Conservation (phyloP, 2,888 invertebrate species). For the Caenorhabditis wallacei region DNA sequence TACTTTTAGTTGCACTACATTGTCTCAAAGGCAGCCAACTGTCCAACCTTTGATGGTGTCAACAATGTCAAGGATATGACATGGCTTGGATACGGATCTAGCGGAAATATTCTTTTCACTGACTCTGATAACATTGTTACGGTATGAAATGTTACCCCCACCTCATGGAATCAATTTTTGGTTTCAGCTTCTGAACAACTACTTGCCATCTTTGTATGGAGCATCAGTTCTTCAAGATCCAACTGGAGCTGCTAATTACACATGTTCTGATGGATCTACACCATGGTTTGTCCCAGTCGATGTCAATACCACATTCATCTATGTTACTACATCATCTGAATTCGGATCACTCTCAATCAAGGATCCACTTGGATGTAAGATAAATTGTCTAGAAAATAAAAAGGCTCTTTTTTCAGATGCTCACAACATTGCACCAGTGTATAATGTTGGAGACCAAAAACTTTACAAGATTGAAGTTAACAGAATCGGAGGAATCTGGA, state of each 20-base stretch:
- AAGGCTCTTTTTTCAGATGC: slow-evolving; percentile 13
- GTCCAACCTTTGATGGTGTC: slow-evolving; percentile 57
- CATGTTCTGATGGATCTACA: slow-evolving; percentile 57
- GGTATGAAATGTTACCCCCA: slow-evolving; percentile 12
- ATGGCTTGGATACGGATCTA: slow-evolving; percentile 68
- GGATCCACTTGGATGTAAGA: slow-evolving; percentile 63
- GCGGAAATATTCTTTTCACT: slow-evolving; percentile 70
- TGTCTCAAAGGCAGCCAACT: slow-evolving; percentile 56
- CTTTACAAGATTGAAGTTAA: slow-evolving; percentile 67
- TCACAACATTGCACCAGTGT: slow-evolving; percentile 42
- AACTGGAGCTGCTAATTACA: slow-evolving; percentile 62
- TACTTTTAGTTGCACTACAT: slow-evolving; percentile 67
- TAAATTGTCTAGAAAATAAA: too few species aligned
- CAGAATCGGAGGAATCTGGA: slow-evolving; percentile 64
- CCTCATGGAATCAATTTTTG: neutral
- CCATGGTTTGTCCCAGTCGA: slow-evolving; percentile 71
- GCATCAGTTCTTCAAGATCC: slow-evolving; percentile 69
- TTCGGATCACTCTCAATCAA: slow-evolving; percentile 60
- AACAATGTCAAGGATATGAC: slow-evolving; percentile 58
- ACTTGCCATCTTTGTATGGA: slow-evolving; percentile 70
- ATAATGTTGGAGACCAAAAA: slow-evolving; percentile 54
- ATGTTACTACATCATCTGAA: slow-evolving; percentile 63
- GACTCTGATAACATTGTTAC: slow-evolving; percentile 31
- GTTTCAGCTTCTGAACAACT: slow-evolving; percentile 62
- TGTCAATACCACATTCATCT: slow-evolving; percentile 67